These are phyloP conservation scores for Protosalanx chinensis DNA, from an alignment of 2,797 vertebrate genomes.

Conservation along the genomic window DNA sequence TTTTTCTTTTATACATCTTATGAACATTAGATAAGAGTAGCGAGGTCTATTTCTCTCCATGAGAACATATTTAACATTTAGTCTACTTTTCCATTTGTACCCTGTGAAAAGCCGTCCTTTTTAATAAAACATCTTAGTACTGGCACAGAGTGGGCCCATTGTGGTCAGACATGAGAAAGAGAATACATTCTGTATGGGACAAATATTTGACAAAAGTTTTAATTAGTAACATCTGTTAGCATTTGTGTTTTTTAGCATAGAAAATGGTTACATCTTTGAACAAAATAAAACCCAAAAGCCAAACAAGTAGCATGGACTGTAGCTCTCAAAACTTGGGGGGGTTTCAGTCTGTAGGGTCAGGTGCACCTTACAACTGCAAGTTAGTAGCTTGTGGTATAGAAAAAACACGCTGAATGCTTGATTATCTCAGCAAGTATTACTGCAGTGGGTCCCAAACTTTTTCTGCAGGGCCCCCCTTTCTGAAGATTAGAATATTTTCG, in stretches of 20 bases:
- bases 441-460: no score
- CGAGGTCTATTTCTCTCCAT: constrained; percentile 30
- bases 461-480: no score
- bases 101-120: constrained; percentile 31
- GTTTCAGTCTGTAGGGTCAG: constrained; percentile 79
- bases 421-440: constrained; percentile 43
- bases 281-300: constrained; percentile 60
- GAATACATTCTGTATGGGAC: constrained; percentile 13
- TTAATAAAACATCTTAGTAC: constrained; percentile 32
- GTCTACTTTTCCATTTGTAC: constrained; percentile 30
- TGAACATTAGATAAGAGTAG: constrained; percentile 38
- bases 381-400: constrained; percentile 48
- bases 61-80: constrained; percentile 15
- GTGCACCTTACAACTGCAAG: constrained; percentile 73
- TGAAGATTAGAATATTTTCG: no score
- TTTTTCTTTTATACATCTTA: constrained; percentile 26
- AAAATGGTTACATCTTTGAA: constrained; percentile 84
- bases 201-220: constrained; percentile 73
- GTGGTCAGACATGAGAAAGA: constrained; percentile 20
- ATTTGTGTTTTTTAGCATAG: constrained; percentile 74
- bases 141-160: constrained; percentile 23
- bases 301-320: constrained; percentile 74
- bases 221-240: constrained; percentile 79
- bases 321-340: constrained; percentile 72
- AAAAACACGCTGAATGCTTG: constrained; percentile 35